Evolutionary conservation across 2,888 invertebrate species (phyloP).

Genomic region (Amphipyra berbera): DNA sequence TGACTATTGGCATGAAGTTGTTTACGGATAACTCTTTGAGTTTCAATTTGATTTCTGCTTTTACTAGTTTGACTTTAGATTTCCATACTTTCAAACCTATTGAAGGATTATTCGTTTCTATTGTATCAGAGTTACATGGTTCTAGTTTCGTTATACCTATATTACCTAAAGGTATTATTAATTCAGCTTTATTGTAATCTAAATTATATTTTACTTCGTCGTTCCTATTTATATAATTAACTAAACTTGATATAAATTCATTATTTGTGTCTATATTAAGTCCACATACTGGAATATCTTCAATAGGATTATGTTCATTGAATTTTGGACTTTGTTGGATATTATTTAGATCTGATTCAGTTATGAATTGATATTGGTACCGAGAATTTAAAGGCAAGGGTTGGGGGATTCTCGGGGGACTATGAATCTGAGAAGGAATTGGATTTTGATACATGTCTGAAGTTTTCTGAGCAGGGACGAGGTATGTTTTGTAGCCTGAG

Average conservation of each 20-base stretch:
- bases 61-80: conserved; percentile 46
- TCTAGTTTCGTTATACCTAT: conserved; percentile 37
- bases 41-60: conserved; percentile 53
- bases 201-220: conserved; percentile 8
- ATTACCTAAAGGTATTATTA: conserved; percentile 34
- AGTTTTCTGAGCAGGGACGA: conserved; percentile 1
- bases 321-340: not conserved
- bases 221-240: conserved; percentile 25
- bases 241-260: conserved; percentile 26
- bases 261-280: conserved; percentile 1
- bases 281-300: not conserved
- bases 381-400: not conserved
- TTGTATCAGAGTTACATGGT: not conserved
- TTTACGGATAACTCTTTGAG: conserved; percentile 35
- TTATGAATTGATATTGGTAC: not conserved
- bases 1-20: conserved; percentile 57
- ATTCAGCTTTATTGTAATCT: conserved; percentile 6
- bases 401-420: not conserved
- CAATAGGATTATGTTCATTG: not conserved
- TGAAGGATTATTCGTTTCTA: conserved; percentile 40
- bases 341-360: not conserved
- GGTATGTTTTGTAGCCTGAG: conserved; percentile 37
- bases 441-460: not conserved
- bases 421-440: not conserved
- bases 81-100: conserved; percentile 56